phyloP scores from a whole-genome alignment of 2,888 invertebrate genomes.

The Drosophila leonis region DNA sequence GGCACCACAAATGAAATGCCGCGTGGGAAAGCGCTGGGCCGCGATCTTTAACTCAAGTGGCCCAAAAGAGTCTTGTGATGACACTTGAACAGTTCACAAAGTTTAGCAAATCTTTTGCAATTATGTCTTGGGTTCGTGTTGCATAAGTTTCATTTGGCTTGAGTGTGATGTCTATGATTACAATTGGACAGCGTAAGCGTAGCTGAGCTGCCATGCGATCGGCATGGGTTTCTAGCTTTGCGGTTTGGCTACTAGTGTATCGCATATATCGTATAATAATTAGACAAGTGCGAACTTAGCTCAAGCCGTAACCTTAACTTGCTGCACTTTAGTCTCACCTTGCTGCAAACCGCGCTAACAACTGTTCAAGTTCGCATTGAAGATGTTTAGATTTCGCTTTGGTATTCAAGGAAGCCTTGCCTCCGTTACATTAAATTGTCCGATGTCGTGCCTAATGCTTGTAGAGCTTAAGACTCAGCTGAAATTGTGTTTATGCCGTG shows the following conservation, averaged over 20 bases:
- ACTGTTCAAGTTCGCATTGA: slow-evolving; percentile 34
- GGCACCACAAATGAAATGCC: slow-evolving; percentile 43
- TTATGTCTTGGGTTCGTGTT: slow-evolving; percentile 33
- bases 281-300: slow-evolving; percentile 1
- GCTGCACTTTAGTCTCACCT: slow-evolving; percentile 54
- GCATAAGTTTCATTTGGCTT: slow-evolving; percentile 48
- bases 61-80: slow-evolving; percentile 11
- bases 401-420: neutral
- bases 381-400: neutral
- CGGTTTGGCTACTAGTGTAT: slow-evolving; percentile 39
- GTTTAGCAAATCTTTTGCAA: slow-evolving; percentile 35
- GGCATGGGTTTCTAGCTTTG: slow-evolving; percentile 36
- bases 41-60: slow-evolving; percentile 26
- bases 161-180: slow-evolving; percentile 6
- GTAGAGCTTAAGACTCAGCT: slow-evolving; percentile 38
- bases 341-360: slow-evolving; percentile 33
- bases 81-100: slow-evolving; percentile 24
- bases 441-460: slow-evolving; percentile 15
- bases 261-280: slow-evolving; percentile 2
- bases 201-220: slow-evolving; percentile 36
- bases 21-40: slow-evolving; percentile 65
- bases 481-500: slow-evolving; percentile 66
- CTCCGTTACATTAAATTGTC: neutral
- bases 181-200: slow-evolving; percentile 28
- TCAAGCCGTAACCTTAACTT: slow-evolving; percentile 24